A percentile compares a stretch with the other conserved stretches of the same genome.
phyloP scores from a whole-genome alignment of 2,888 invertebrate genomes.

The Andrena trimmerana region DNA sequence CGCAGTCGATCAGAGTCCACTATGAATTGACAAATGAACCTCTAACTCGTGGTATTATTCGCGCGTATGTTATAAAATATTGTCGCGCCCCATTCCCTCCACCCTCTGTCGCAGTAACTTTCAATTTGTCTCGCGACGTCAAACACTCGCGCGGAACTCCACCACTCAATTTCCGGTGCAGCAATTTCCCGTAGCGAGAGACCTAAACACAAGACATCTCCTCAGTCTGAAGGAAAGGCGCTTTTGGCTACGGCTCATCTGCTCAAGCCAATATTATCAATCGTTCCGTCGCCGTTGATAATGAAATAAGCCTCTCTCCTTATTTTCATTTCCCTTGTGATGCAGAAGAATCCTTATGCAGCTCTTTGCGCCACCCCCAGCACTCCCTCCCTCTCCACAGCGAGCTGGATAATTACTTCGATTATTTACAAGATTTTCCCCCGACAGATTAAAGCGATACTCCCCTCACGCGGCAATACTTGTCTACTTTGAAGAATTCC shows the following conservation, averaged over 20 bases:
- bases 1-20: background rate
- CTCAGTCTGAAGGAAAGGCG: conserved; percentile 12
- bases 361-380: conserved; percentile 31
- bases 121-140: conserved; percentile 54
- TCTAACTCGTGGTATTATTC: background rate
- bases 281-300: conserved; percentile 59
- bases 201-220: conserved; percentile 51
- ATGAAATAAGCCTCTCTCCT: conserved; percentile 60
- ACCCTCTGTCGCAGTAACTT: conserved; percentile 30
- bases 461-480: conserved; percentile 39
- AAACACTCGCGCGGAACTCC: conserved; percentile 54
- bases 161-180: conserved; percentile 58
- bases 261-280: conserved; percentile 63
- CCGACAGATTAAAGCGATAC: conserved; percentile 70
- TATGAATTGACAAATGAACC: conserved; percentile 18
- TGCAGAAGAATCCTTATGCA: conserved; percentile 19
- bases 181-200: conserved; percentile 55
- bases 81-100: background rate
- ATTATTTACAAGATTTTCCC: conserved; percentile 75
- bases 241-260: conserved; percentile 44
- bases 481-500: conserved; percentile 37
- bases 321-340: conserved; percentile 43
- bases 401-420: conserved; percentile 71
- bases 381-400: conserved; percentile 16
- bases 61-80: conserved; percentile 30